Evolutionary conservation across 1,140 invertebrate species (phyloP).

Genomic region (Centruroides sculpturatus): DNA sequence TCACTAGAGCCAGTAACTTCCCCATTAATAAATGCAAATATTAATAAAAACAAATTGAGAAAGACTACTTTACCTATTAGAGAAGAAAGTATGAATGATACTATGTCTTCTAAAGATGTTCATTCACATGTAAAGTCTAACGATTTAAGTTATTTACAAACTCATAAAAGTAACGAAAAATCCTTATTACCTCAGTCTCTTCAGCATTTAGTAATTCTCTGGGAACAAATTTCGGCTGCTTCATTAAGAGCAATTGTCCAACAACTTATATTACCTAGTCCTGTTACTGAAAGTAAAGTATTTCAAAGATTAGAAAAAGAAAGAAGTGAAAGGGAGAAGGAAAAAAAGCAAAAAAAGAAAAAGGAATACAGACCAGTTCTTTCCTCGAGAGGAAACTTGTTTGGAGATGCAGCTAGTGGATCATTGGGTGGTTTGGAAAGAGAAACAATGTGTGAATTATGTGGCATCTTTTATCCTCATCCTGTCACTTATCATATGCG

Average conservation of each 20-base stretch:
- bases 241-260: slow-evolving; percentile 50
- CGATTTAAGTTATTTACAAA: neutral
- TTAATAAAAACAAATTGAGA: slow-evolving; percentile 41
- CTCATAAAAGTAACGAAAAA: slow-evolving; percentile 5
- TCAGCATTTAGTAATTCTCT: slow-evolving; percentile 51
- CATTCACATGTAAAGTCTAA: neutral
- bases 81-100: slow-evolving; percentile 10
- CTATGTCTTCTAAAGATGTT: slow-evolving; percentile 1
- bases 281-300: slow-evolving; percentile 6
- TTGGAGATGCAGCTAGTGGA: slow-evolving; percentile 24
- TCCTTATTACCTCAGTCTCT: slow-evolving; percentile 58
- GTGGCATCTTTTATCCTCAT: slow-evolving; percentile 54
- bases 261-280: slow-evolving; percentile 32
- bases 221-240: slow-evolving; percentile 68
- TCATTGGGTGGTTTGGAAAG: slow-evolving; percentile 24
- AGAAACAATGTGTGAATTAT: slow-evolving; percentile 70
- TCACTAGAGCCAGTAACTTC: slow-evolving; percentile 44
- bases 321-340: slow-evolving; percentile 17
- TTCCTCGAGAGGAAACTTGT: slow-evolving; percentile 26
- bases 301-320: slow-evolving; percentile 35
- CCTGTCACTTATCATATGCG: slow-evolving; percentile 86
- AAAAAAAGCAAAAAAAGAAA: slow-evolving; percentile 26
- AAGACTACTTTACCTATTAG: slow-evolving; percentile 15
- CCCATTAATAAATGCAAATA: slow-evolving; percentile 54
- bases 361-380: slow-evolving; percentile 27